Evolutionary conservation across 2,797 vertebrate species (phyloP).

Genomic region (Acipenser oxyrinchus): DNA sequence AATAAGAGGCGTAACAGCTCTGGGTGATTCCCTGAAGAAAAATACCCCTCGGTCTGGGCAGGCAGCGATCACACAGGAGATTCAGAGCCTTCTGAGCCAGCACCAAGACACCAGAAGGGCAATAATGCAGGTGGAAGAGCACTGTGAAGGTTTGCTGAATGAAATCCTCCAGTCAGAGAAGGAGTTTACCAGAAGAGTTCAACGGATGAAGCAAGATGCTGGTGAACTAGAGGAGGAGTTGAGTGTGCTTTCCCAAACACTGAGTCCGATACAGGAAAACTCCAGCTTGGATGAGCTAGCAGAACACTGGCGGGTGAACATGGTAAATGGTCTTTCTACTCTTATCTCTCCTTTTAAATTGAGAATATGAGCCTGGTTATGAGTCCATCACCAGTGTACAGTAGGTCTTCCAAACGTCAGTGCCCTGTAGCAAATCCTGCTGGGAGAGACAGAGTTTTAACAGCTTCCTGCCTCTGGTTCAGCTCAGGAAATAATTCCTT

Average conservation of each 20-base stretch:
- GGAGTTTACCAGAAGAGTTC: slow-evolving; percentile 21
- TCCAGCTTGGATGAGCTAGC: slow-evolving; percentile 45
- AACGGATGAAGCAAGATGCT: slow-evolving; percentile 39
- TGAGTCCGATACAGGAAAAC: slow-evolving; percentile 44
- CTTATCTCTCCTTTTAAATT: too few relatives aligned
- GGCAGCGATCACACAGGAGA: slow-evolving; percentile 46
- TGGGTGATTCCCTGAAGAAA: slow-evolving; percentile 53
- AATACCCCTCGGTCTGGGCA: slow-evolving; percentile 51
- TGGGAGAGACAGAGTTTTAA: too few relatives aligned
- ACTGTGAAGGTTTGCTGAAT: slow-evolving; percentile 36
- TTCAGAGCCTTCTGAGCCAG: slow-evolving; percentile 51
- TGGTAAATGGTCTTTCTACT: slow-evolving; percentile 37
- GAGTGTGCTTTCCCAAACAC: slow-evolving; percentile 47
- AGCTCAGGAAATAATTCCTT: too few relatives aligned
- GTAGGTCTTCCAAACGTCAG: too few relatives aligned
- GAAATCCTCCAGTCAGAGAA: slow-evolving; percentile 31
- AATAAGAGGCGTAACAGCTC: slow-evolving; percentile 51
- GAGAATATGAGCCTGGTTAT: too few relatives aligned
- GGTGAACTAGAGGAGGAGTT: slow-evolving; percentile 53
- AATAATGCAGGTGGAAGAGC: slow-evolving; percentile 33
- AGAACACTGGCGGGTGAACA: slow-evolving; percentile 56
- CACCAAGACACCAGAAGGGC: slow-evolving; percentile 42
- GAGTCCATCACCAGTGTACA: too few relatives aligned
- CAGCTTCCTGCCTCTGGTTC: too few relatives aligned
- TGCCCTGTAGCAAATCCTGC: too few relatives aligned